Base-by-base conservation (phyloP, 2,113 vertebrate species). In the Gymnarchus niloticus region DNA sequence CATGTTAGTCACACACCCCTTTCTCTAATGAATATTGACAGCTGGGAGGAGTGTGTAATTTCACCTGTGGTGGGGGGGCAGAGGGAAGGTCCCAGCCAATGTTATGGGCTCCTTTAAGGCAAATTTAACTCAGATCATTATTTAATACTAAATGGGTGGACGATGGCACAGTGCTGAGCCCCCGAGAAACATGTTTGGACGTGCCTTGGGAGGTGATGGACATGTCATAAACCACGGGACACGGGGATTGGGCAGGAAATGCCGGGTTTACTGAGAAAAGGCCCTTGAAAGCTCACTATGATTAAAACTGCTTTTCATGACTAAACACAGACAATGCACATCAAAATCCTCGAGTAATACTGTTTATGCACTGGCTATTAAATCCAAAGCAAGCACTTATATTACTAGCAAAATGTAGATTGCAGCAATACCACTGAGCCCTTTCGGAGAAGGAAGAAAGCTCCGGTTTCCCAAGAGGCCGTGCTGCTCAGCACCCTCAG, bases 1-100 rank as follows among this genome's bases (percentile, higher is more conserved):
- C 80, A 54, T 82, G 56, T 82, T 82, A 54, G 80, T 82, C 28
- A 82, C 80, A 28, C 80, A 33, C 51, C 28, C 49, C 80, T 82
- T 52, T 82, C 25, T 54, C 51, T 82, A 82, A 82, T 82, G 49
- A 37, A 54, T 82, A 82, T 33, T 37, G 80, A 41, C 80, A 82
- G 12, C 25, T 51, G 51, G 28, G 49, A 9, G 28, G 80, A 82
- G 80, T 54, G 49, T n/a, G 51, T 82, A 73, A 73, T 73, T 73
- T 73, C 65, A 73, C 77, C 49, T 51, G 80, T 33, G 12, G 7
- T 65, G 59, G n/a, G 12, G 1, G 25, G 46, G n/a, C 80, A 51
- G 14, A 33, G 25, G 37, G 44, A 54, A 54, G 25, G 28, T n/a
- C 6, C 33, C 80, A 5, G 48, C 19, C 51, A 54, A 33, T 48